Evolutionary conservation across 2,797 vertebrate genomes (phyloP).

Genomic region (Etheostoma nigrum): DNA sequence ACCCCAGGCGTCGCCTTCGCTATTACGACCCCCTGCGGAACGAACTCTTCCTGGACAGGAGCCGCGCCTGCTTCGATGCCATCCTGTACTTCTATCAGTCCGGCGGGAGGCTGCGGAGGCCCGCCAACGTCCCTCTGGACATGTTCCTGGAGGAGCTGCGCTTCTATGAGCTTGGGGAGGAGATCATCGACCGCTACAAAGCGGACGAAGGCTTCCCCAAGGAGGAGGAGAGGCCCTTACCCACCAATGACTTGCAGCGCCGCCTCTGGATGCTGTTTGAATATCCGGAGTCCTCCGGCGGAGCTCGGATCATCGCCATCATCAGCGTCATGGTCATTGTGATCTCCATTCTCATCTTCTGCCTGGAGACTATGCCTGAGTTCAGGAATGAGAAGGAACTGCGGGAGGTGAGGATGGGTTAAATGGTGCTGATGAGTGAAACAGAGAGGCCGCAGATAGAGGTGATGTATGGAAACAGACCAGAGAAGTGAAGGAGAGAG

Average conservation of each 20-base stretch:
- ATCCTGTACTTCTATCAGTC: conserved; percentile 97
- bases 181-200: conserved; percentile 88
- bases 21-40: conserved; percentile 92
- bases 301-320: conserved; percentile 91
- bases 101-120: conserved; percentile 89
- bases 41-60: conserved; percentile 94
- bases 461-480: neutral
- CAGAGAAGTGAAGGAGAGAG: neutral
- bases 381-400: conserved; percentile 89
- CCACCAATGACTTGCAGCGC: conserved; percentile 83
- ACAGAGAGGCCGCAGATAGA: neutral
- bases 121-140: conserved; percentile 91
- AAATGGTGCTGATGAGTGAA: conserved; percentile 3
- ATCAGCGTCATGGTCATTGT: conserved; percentile 96
- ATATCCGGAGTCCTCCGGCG: conserved; percentile 92
- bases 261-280: conserved; percentile 94
- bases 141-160: conserved; percentile 94
- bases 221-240: conserved; percentile 87
- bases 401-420: conserved; percentile 79
- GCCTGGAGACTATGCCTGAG: conserved; percentile 94
- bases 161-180: conserved; percentile 93
- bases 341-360: conserved; percentile 97
- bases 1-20: conserved; percentile 87
- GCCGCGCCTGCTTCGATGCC: conserved; percentile 92
- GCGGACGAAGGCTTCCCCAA: conserved; percentile 92